Conservation (phyloP, 2,888 invertebrate genomes). For the Heteromyza rotundicornis region DNA sequence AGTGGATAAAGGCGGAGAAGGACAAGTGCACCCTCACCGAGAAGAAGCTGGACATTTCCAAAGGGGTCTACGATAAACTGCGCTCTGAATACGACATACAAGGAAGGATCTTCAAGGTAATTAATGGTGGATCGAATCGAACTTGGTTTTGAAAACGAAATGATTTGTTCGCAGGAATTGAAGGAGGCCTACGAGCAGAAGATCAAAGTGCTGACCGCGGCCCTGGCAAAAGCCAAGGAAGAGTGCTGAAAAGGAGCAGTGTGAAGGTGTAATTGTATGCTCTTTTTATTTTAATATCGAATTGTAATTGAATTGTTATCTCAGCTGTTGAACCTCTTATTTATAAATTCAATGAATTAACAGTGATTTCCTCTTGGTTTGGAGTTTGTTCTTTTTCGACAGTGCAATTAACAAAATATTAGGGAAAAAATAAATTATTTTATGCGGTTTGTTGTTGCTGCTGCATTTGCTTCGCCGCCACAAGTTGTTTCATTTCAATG, state of each 20-base stretch:
- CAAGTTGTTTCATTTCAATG: constrained; percentile 72
- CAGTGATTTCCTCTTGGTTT: background rate
- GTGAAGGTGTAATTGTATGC: background rate
- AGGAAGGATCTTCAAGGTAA: constrained; percentile 72
- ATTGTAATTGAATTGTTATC: background rate
- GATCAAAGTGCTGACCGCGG: constrained; percentile 59
- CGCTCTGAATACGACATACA: constrained; percentile 81
- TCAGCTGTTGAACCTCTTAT: background rate
- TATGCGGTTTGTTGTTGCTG: constrained; percentile 44
- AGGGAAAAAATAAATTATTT: background rate
- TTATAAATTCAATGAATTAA: background rate
- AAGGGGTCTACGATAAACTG: constrained; percentile 75
- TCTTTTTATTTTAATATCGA: background rate
- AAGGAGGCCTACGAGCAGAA: constrained; percentile 73
- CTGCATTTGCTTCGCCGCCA: constrained; percentile 49
- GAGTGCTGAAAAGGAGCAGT: background rate
- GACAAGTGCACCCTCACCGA: constrained; percentile 73
- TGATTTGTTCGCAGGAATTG: constrained; percentile 64
- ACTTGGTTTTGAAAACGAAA: no score
- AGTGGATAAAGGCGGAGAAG: constrained; percentile 74
- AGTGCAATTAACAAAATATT: constrained; percentile 9
- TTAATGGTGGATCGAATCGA: no score
- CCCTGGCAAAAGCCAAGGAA: constrained; percentile 50
- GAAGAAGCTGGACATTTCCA: constrained; percentile 74
- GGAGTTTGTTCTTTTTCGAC: background rate